Base-by-base conservation (phyloP, 2,113 vertebrate genomes). In the Aix galericulata region DNA sequence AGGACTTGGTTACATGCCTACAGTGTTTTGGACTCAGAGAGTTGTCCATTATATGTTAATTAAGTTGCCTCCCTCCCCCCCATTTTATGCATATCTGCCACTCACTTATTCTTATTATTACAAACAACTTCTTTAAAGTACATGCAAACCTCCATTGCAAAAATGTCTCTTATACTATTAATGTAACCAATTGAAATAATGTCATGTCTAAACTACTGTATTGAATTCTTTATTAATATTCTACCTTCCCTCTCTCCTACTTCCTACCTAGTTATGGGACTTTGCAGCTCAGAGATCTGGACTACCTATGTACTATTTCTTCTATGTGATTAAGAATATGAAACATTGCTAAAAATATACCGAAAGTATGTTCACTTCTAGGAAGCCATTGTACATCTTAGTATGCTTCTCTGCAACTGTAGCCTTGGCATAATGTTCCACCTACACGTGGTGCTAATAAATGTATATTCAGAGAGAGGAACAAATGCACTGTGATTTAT, bases 311-410 rank as follows among this genome's bases (percentile, higher is more conserved):
- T 50, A 83, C 72, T 71, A 36, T 58, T 56, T 74, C 11, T 91
- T 59, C 40, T 69, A 2, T 77, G n/a, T 75, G 78, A 89, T 85
- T 93, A 87, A 77, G 52, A n/a, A 27, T 44, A 82, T 32, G 14
- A 22, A 86, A 46, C 9, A 25, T 52, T 52, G 22, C 17, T 96
- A 92, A 94, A 97, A 94, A 92, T 94, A 94, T 29, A 16, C 31
- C 27, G 26, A 44, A 85, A 59, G 1, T 6, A 29, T n/a, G 78
- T 75, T 85, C 55, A 66, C 11, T 86, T 84, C 18, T 69, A 84
- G 48, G 32, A 67, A 52, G 25, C 90, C 77, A 64, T 72, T 86
- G 16, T 91, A 78, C 17, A 5, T 77, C 48, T 84, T 58, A 60
- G 23, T 29, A 46, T 92, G 62, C 31, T 88, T 92, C 71, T 74